Evolutionary conservation across 2,113 vertebrate species (phyloP).

Genomic region (Vidua chalybeata): DNA sequence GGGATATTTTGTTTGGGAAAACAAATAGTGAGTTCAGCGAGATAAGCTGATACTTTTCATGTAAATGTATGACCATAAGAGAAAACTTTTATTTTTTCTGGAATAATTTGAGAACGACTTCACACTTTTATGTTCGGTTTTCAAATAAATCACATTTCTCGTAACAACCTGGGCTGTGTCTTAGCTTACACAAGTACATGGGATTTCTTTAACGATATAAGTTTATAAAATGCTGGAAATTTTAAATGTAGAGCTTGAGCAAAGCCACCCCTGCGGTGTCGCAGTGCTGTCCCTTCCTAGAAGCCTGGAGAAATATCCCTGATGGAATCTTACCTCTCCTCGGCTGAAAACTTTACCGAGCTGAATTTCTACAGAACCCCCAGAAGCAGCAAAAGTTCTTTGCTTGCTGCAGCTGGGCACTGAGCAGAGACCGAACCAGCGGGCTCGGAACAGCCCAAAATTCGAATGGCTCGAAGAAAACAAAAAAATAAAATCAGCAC

Average conservation of each 20-base stretch:
- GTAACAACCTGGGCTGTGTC: not conserved
- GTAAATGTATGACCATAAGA: not conserved
- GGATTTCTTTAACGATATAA: not conserved
- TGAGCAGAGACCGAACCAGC: not conserved
- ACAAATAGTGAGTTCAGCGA: not conserved
- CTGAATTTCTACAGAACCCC: not conserved
- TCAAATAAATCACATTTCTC: not conserved
- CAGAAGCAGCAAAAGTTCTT: not conserved
- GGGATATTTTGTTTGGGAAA: not conserved
- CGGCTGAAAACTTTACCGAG: not conserved
- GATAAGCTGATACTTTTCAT: not conserved
- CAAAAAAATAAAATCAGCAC: not conserved
- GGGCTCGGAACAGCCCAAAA: not conserved
- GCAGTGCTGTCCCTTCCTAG: not conserved
- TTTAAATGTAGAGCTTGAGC: not conserved
- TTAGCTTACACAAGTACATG: not conserved
- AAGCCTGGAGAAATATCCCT: not conserved
- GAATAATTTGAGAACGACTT: conserved; percentile 21
- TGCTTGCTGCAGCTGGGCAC: not conserved
- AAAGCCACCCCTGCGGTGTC: not conserved
- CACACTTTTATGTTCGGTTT: not conserved
- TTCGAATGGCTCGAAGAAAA: too few species aligned
- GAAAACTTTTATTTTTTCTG: not conserved
- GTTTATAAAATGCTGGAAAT: not conserved
- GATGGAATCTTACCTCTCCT: conserved; percentile 16